Evolutionary conservation across 2,888 invertebrate species (phyloP).

Genomic region (Tachina lurida): DNA sequence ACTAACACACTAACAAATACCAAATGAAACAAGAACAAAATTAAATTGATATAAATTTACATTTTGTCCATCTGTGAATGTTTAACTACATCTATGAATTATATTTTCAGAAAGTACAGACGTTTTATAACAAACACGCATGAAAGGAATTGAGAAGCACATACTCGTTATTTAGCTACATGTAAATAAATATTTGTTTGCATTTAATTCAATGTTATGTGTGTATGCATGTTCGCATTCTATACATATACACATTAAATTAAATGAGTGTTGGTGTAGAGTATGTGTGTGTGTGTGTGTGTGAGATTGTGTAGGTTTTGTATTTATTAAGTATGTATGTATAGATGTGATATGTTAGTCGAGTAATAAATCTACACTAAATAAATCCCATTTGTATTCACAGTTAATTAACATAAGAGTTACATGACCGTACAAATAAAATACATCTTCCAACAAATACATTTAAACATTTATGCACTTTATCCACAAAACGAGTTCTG

Average conservation of each 20-base stretch:
- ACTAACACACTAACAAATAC: not conserved
- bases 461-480: constrained; percentile 25
- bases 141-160: not conserved
- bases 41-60: constrained; percentile 51
- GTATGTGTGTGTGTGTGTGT: not conserved
- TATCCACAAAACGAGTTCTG: not conserved
- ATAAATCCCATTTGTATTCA: constrained; percentile 72
- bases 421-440: constrained; percentile 67
- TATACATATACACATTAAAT: not conserved
- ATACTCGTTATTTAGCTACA: constrained; percentile 13
- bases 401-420: constrained; percentile 72
- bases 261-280: not conserved
- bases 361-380: constrained; percentile 68
- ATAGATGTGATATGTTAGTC: constrained; percentile 54
- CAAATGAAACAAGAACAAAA: constrained; percentile 19
- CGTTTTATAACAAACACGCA: constrained; percentile 11
- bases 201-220: constrained; percentile 11
- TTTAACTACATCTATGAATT: constrained; percentile 43
- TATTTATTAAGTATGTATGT: constrained; percentile 23
- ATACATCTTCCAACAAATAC: constrained; percentile 36
- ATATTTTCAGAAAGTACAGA: constrained; percentile 14
- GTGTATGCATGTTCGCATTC: not conserved
- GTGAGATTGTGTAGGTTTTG: not conserved
- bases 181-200: constrained; percentile 21
- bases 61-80: constrained; percentile 45